Evolutionary conservation across 2,113 vertebrate genomes (phyloP).

Genomic region (Petrocephalus zakoni): DNA sequence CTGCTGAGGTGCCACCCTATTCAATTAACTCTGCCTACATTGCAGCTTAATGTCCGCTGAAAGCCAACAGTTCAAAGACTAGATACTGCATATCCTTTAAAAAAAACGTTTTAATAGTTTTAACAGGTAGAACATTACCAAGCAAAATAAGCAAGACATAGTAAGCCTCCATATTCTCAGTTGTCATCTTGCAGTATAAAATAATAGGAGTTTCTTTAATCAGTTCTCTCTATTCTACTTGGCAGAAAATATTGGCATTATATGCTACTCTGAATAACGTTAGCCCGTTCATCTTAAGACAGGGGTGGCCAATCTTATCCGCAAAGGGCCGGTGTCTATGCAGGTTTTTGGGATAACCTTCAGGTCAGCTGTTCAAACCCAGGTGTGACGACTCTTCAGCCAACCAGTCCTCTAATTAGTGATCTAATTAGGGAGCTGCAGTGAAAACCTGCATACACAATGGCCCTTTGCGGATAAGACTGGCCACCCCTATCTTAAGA

Average conservation of each 20-base stretch:
- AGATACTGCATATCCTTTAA: background rate
- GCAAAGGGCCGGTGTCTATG: too few relatives aligned
- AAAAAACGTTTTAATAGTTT: background rate
- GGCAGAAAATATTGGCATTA: background rate
- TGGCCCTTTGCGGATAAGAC: too few relatives aligned
- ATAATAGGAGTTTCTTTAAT: background rate
- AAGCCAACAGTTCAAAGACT: background rate
- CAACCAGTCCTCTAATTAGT: too few relatives aligned
- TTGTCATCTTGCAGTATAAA: background rate
- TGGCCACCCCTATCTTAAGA: too few relatives aligned
- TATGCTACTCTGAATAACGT: background rate
- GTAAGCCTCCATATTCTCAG: background rate
- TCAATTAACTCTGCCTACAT: background rate
- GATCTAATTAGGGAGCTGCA: too few relatives aligned
- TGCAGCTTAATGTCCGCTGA: background rate
- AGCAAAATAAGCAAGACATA: background rate
- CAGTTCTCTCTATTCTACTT: background rate
- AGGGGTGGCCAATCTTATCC: too few relatives aligned
- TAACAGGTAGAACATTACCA: background rate
- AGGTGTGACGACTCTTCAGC: too few relatives aligned
- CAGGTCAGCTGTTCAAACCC: too few relatives aligned
- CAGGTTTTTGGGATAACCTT: too few relatives aligned
- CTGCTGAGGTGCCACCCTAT: background rate
- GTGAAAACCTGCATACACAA: too few relatives aligned
- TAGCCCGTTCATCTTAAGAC: background rate